Evolutionary conservation across 2,797 vertebrate genomes (phyloP).

Genomic region (Aphelocoma californica): DNA sequence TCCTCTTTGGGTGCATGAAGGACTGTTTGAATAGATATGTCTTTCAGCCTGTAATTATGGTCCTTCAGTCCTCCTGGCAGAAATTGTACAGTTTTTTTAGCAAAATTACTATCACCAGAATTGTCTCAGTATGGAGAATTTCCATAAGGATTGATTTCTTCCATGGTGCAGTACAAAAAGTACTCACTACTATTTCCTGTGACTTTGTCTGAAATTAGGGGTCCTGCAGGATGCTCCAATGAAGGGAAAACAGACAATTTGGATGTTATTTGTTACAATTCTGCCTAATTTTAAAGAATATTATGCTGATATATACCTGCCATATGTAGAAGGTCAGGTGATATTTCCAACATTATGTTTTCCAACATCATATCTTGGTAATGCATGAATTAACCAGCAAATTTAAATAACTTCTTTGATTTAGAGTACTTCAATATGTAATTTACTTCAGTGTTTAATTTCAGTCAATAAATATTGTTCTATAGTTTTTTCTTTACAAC

Average conservation of each 20-base stretch:
- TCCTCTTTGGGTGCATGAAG: not conserved
- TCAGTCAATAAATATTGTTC: not conserved
- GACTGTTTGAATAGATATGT: not conserved
- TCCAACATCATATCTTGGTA: not conserved
- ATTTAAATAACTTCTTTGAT: not conserved
- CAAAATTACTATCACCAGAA: not conserved
- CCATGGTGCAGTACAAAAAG: not conserved
- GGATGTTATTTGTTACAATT: not conserved
- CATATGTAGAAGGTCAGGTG: not conserved
- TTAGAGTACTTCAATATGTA: not conserved
- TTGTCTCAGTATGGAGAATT: not conserved
- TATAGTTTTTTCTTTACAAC: not conserved
- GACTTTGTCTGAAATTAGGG: not conserved
- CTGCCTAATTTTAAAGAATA: not conserved
- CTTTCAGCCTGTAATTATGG: not conserved
- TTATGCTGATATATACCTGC: not conserved
- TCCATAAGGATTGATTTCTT: not conserved
- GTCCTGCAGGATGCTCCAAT: not conserved
- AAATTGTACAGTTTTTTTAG: not conserved
- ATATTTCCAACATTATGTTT: not conserved
- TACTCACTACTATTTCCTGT: not conserved
- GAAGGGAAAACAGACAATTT: not conserved
- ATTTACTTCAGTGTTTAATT: not conserved
- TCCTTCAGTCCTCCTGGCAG: not conserved
- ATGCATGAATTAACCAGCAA: not conserved